Evolutionary conservation across 2,113 vertebrate genomes (phyloP).

Genomic region (Sorex araneus): DNA sequence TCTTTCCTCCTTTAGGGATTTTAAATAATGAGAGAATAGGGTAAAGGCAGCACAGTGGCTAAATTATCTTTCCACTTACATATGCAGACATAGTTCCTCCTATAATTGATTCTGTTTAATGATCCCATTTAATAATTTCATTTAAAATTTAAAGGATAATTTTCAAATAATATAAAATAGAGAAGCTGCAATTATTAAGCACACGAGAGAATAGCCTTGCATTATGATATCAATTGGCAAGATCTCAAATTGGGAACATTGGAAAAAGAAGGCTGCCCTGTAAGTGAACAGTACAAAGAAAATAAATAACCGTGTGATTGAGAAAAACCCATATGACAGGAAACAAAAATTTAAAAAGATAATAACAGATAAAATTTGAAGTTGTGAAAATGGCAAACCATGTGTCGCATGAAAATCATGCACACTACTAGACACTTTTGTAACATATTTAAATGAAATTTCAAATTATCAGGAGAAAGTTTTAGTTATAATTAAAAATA

Average conservation of each 20-base stretch:
- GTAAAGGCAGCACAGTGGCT: neutral
- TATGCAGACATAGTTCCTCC: slow-evolving; percentile 2
- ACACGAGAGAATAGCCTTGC: neutral
- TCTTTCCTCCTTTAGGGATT: slow-evolving; percentile 35
- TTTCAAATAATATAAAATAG: slow-evolving; percentile 62
- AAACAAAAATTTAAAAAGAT: slow-evolving; percentile 27
- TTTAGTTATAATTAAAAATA: slow-evolving; percentile 3
- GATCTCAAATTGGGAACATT: slow-evolving; percentile 7
- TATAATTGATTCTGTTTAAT: slow-evolving; percentile 70
- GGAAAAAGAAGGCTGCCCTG: neutral
- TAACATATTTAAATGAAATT: neutral
- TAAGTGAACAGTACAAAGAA: neutral
- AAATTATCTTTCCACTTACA: slow-evolving; percentile 45
- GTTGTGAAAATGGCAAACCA: slow-evolving; percentile 48
- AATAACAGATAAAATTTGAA: slow-evolving; percentile 36
- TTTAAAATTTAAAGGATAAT: slow-evolving; percentile 62
- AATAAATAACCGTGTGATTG: slow-evolving; percentile 34
- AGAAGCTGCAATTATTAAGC: slow-evolving; percentile 35
- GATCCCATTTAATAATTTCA: slow-evolving; percentile 71
- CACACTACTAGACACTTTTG: neutral
- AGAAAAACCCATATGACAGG: slow-evolving; percentile 1
- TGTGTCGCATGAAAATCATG: slow-evolving; percentile 5
- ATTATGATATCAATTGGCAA: slow-evolving; percentile 46
- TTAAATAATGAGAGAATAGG: slow-evolving; percentile 62
- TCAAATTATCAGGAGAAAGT: neutral